These are phyloP conservation scores for Accipiter virgatus DNA, from an alignment of 2,113 vertebrate genomes.

Conservation along the genomic window DNA sequence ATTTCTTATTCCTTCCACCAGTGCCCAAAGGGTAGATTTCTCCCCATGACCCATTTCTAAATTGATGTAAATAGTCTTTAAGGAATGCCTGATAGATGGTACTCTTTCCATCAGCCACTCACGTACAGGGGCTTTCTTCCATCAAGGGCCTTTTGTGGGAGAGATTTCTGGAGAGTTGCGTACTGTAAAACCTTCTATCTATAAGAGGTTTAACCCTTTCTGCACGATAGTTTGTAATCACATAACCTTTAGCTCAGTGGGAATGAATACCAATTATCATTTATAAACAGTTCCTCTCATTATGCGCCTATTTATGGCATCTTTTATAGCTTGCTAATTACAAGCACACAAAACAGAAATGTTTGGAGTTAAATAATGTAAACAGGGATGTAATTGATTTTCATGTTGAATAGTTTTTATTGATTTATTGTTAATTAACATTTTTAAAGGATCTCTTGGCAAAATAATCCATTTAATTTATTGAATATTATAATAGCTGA, in stretches of 20 bases:
- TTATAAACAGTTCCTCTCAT: constrained; percentile 66
- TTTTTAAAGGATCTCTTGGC: constrained; percentile 57
- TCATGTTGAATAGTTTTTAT: constrained; percentile 68
- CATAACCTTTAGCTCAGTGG: constrained; percentile 54
- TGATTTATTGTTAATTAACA: constrained; percentile 75
- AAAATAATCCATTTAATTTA: constrained; percentile 65
- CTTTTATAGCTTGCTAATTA: constrained; percentile 74
- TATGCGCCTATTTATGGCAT: constrained; percentile 63
- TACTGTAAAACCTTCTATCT: background rate
- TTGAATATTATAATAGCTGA: constrained; percentile 21
- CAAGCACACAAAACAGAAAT: constrained; percentile 63
- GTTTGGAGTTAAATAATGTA: constrained; percentile 73
- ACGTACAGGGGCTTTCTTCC: background rate
- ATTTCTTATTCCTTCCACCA: background rate
- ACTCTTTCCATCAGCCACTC: background rate
- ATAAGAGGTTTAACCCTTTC: constrained; percentile 50
- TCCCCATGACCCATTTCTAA: background rate
- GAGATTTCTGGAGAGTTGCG: background rate
- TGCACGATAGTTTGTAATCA: background rate
- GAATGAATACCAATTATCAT: constrained; percentile 65
- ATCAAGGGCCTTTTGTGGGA: background rate
- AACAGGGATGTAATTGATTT: constrained; percentile 69
- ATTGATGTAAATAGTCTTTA: background rate
- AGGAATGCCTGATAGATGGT: background rate
- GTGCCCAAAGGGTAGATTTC: background rate